phyloP scores from a whole-genome alignment of 2,797 vertebrate genomes.

The Fundulus diaphanus region DNA sequence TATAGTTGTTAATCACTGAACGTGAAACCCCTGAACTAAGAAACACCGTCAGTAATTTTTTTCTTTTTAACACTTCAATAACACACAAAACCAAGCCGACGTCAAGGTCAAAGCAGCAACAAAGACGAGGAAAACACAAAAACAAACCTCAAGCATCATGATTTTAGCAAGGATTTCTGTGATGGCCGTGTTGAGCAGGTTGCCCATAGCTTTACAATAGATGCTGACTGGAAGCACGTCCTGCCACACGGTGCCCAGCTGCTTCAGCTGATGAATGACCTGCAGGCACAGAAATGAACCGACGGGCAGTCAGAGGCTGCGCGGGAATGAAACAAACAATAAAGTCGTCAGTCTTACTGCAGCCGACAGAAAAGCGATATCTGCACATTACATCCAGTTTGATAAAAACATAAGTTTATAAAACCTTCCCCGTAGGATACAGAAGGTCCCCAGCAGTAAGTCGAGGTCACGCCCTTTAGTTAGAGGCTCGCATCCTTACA shows the following conservation, averaged over 20 bases:
- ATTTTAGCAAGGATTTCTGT: slow-evolving; percentile 88
- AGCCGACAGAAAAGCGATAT: background rate
- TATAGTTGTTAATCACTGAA: no score
- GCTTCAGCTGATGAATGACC: slow-evolving; percentile 94
- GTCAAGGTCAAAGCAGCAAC: no score
- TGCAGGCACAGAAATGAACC: slow-evolving; percentile 56
- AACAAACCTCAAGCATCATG: slow-evolving; percentile 89
- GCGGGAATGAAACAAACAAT: background rate
- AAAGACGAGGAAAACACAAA: background rate
- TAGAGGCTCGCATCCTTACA: background rate
- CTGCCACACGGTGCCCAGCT: slow-evolving; percentile 94
- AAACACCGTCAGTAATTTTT: no score
- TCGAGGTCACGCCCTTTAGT: background rate
- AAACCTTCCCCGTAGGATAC: background rate
- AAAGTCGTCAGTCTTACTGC: no score
- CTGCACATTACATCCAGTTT: background rate
- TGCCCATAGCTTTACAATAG: slow-evolving; percentile 96
- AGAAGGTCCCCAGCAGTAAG: background rate
- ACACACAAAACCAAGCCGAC: background rate
- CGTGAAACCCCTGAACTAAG: no score
- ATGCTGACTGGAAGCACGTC: slow-evolving; percentile 92
- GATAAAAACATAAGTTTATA: background rate
- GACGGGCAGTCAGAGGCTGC: background rate
- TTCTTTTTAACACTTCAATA: background rate
- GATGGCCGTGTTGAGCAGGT: slow-evolving; percentile 90